These are phyloP conservation scores for Tetragonula clypearis DNA, from an alignment of 1,140 invertebrate species.

Conservation along the genomic window DNA sequence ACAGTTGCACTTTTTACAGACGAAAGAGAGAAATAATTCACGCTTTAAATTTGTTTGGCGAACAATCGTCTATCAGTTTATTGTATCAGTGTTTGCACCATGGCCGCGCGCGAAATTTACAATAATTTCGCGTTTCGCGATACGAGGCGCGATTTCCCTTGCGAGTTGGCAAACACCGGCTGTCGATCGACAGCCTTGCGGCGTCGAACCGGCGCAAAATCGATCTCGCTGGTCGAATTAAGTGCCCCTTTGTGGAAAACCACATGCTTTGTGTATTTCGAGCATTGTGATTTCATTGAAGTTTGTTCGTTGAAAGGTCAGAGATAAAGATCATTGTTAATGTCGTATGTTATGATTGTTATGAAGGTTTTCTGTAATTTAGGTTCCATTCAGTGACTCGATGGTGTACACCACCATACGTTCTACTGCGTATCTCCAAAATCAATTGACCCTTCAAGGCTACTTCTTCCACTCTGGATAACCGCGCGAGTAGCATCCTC, in stretches of 20 bases:
- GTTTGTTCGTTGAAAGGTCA: not conserved
- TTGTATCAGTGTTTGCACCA: not conserved
- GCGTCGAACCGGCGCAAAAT: not conserved
- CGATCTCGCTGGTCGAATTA: not conserved
- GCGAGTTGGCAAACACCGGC: not conserved
- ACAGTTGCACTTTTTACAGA: not conserved
- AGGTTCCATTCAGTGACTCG: not conserved
- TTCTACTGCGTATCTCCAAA: not conserved
- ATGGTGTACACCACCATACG: not conserved
- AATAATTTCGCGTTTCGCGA: not conserved
- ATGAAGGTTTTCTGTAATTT: not conserved
- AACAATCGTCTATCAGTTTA: no score
- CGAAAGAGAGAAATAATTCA: no score
- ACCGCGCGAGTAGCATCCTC: not conserved
- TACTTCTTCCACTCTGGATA: not conserved
- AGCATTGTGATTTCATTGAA: not conserved
- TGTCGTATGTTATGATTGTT: not conserved
- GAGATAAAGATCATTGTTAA: not conserved
- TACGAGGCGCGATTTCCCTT: not conserved
- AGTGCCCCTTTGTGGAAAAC: not conserved
- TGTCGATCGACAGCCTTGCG: not conserved
- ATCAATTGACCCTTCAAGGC: not conserved
- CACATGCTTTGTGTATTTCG: not conserved
- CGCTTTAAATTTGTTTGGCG: no score
- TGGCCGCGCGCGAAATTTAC: not conserved